Base-by-base conservation (phyloP, 2,113 vertebrate species). In the Thymallus thymallus region DNA sequence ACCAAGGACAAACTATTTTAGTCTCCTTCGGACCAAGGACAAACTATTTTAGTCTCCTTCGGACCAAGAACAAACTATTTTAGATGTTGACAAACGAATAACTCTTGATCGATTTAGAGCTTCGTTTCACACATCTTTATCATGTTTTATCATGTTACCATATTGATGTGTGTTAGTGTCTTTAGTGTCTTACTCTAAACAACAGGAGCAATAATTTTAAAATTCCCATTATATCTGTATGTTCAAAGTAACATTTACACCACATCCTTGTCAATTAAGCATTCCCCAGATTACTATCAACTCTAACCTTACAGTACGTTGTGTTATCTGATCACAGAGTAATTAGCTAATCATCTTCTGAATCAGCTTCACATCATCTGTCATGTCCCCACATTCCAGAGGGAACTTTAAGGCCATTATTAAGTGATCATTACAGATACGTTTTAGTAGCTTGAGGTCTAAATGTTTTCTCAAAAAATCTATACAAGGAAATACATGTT, bases 81-180 rank as follows among this genome's bases (percentile, higher is more conserved):
- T 7, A 48, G 65, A 32, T 35, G 16, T 35, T 35, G 20, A 7
- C n/a, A 56, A 9, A 13, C 63, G 30, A 55, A 18, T n/a, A n/a
- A n/a, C 48, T 56, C 16, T 29, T 13, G 10, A 60, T 35, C 20
- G 30, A 71, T 71, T 60, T 56, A 41, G 18, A 24, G 26, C 51
- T 60, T 12, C 75, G 80, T 72, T 69, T 41, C 64, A 32, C 32
- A n/a, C 32, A 55, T 24, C 16, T 35, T 30, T 16, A 32, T 35
- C n/a, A 67, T 3, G 29, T 4, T 16, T 24, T 67, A 35, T 67
- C 32, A 7, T 66, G n/a, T 41, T 41, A 6, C 64, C 18, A 20
- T 41, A 67, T 29, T 35, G 64, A 12, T 29, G 14, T 55, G 18
- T 55, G 20, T 14, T 18, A 55, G 14, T 55, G 51, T 55, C 51